Percentiles rank a stretch among this genome's conserved stretches.
phyloP scores from a whole-genome alignment of 2,888 invertebrate species.

The Rotaria sp. region DNA sequence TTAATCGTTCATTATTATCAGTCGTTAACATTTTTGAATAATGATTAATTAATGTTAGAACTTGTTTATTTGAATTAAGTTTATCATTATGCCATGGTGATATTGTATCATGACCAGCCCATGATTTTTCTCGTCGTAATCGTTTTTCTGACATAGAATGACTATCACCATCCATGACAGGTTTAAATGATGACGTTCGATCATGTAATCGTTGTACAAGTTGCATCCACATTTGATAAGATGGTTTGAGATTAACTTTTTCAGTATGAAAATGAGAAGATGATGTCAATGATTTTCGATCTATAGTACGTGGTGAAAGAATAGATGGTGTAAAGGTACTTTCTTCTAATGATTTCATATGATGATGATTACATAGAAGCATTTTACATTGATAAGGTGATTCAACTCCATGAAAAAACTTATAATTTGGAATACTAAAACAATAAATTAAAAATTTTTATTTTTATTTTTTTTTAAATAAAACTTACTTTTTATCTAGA shows the following conservation, averaged over 20 bases:
- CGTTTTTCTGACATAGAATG: too few species aligned
- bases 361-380: neutral
- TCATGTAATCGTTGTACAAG: neutral
- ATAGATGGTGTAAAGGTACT: neutral
- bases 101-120: neutral
- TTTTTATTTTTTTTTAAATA: too few species aligned
- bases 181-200: neutral
- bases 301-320: neutral
- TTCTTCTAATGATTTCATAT: neutral
- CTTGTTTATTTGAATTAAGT: neutral
- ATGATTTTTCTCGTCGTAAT: neutral
- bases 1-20: neutral
- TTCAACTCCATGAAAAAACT: neutral
- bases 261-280: too few species aligned
- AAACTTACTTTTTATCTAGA: neutral
- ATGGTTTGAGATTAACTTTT: too few species aligned
- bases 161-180: neutral
- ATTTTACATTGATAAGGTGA: neutral
- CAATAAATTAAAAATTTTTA: neutral
- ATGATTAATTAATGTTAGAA: neutral
- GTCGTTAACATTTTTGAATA: neutral
- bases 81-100: neutral
- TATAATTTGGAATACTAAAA: slow-evolving; percentile 1
- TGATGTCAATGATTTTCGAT: neutral
- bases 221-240: neutral